Percentiles rank a stretch among this genome's conserved stretches.
Conservation (phyloP, 1,140 invertebrate genomes). For the Daktulosphaira vitifoliae region DNA sequence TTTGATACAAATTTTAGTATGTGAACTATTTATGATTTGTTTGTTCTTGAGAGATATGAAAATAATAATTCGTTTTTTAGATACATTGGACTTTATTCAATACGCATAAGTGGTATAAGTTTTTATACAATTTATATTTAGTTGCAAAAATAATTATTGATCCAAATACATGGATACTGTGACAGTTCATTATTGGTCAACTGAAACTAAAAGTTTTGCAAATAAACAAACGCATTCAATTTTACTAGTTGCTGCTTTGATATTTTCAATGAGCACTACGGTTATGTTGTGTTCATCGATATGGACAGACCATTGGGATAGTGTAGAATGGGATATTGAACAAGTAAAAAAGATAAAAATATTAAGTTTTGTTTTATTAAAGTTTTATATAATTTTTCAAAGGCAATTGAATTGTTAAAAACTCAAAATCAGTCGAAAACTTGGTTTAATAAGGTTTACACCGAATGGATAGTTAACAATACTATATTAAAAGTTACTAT, state of each 20-base stretch:
- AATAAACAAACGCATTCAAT: constrained; percentile 33
- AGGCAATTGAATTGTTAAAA: constrained; percentile 10
- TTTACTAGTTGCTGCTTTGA: constrained; percentile 43
- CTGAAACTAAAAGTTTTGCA: neutral
- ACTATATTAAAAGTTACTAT: constrained; percentile 2
- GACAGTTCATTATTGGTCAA: constrained; percentile 27
- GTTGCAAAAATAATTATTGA: too few species aligned
- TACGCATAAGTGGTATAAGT: too few species aligned
- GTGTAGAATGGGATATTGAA: constrained; percentile 59
- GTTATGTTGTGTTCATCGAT: constrained; percentile 68
- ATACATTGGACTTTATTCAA: too few species aligned
- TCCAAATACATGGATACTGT: constrained; percentile 28
- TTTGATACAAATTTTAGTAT: too few species aligned
- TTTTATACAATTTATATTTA: too few species aligned
- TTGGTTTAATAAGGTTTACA: neutral
- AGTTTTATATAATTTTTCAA: too few species aligned
- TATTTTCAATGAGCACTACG: constrained; percentile 56
- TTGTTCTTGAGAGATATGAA: too few species aligned
- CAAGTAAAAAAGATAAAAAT: neutral
- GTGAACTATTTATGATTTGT: too few species aligned
- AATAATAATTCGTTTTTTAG: too few species aligned
- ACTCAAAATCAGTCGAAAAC: constrained; percentile 5
- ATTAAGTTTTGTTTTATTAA: too few species aligned
- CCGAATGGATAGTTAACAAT: constrained; percentile 14
- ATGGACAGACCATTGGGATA: constrained; percentile 80